Percentiles rank a stretch among this genome's conserved stretches.
Conservation (phyloP, 2,113 vertebrate species). For the Nibea coibor region DNA sequence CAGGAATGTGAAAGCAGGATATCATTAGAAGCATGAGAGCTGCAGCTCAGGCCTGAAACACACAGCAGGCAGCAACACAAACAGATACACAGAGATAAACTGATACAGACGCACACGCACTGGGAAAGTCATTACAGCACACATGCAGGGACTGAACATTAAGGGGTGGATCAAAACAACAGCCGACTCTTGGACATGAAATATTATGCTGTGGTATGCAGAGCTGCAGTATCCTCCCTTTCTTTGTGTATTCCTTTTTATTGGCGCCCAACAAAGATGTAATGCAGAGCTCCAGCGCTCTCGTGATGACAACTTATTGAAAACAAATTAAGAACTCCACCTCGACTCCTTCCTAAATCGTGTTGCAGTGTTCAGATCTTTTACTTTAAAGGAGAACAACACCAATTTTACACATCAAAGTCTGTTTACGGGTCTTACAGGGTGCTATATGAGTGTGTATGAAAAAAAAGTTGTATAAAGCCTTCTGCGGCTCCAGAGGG, state of each 20-base stretch:
- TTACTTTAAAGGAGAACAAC: neutral
- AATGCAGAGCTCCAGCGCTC: neutral
- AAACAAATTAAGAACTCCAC: conserved; percentile 2
- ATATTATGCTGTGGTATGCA: conserved; percentile 34
- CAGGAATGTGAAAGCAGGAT: conserved; percentile 80
- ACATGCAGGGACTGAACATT: conserved; percentile 3
- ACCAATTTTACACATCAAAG: neutral
- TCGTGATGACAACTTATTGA: neutral
- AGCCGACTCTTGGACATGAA: conserved; percentile 32
- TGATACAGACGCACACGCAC: conserved; percentile 19
- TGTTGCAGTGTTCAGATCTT: neutral
- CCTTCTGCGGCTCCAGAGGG: neutral
- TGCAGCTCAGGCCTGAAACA: conserved; percentile 55
- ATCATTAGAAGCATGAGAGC: conserved; percentile 75
- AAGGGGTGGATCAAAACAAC: conserved; percentile 38
- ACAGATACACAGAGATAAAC: conserved; percentile 46
- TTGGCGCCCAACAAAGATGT: neutral
- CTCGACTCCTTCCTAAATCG: neutral
- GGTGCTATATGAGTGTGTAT: neutral
- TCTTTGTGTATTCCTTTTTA: neutral
- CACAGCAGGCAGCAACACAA: conserved; percentile 58
- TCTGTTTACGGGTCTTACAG: neutral
- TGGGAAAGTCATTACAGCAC: conserved; percentile 32
- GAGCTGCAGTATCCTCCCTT: neutral
- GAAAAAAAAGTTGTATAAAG: neutral